Evolutionary conservation across 2,888 invertebrate species (phyloP).

Genomic region (Synergus umbraculus): DNA sequence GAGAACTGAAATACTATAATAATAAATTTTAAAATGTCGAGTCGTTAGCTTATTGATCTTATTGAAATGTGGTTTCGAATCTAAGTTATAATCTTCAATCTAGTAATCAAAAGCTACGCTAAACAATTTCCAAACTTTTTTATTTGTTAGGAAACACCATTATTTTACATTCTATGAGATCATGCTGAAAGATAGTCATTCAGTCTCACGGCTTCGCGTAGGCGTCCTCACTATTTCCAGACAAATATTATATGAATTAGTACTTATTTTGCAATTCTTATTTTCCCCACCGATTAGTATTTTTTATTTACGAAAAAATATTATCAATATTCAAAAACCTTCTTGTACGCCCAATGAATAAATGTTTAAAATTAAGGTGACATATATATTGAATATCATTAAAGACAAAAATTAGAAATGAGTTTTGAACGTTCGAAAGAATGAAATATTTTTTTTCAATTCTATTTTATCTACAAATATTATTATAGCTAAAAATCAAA

Average conservation of each 20-base stretch:
- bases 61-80: constrained; percentile 10
- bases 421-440: no score
- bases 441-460: no score
- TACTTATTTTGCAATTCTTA: constrained; percentile 6
- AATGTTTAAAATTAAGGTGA: no score
- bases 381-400: no score
- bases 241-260: constrained; percentile 19
- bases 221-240: constrained; percentile 15
- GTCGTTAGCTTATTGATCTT: background rate
- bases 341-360: no score
- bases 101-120: background rate
- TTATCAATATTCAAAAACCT: no score
- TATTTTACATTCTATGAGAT: constrained; percentile 31
- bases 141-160: constrained; percentile 17
- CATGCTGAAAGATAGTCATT: constrained; percentile 19
- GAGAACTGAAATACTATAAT: background rate
- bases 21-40: constrained; percentile 1
- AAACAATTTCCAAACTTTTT: constrained; percentile 20
- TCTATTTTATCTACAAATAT: no score
- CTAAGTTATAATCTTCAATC: background rate
- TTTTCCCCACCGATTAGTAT: background rate
- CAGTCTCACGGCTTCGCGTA: constrained; percentile 31
- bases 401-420: no score
- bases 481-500: no score
- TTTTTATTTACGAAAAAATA: no score